These are phyloP conservation scores for Tupaia chinensis DNA, from an alignment of 2,113 vertebrate genomes.

Conservation along the genomic window DNA sequence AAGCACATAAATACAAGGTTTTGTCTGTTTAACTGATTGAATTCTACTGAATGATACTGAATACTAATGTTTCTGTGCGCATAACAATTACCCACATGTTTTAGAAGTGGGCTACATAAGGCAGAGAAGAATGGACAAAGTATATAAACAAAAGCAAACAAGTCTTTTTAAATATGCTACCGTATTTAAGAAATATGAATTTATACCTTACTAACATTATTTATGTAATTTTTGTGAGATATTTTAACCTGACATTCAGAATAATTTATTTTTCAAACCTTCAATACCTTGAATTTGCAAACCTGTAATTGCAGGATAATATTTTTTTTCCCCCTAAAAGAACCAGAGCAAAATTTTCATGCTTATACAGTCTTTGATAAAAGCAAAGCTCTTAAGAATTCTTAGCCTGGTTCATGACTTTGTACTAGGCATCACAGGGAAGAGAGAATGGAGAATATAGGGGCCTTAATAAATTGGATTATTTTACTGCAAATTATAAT, in stretches of 20 bases:
- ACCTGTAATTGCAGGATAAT: background rate
- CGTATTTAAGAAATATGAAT: background rate
- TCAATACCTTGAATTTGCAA: background rate
- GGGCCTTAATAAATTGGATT: background rate
- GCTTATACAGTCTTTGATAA: background rate
- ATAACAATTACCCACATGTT: background rate
- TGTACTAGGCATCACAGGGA: background rate
- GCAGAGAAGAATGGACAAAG: slow-evolving; percentile 24
- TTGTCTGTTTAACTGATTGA: slow-evolving; percentile 76
- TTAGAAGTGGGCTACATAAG: background rate
- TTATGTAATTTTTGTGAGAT: background rate
- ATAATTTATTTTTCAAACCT: slow-evolving; percentile 24
- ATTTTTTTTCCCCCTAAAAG: background rate
- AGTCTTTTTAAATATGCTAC: background rate
- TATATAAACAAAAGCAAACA: background rate
- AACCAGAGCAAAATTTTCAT: background rate
- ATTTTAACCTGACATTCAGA: background rate
- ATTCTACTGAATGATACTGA: slow-evolving; percentile 66
- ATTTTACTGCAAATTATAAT: background rate
- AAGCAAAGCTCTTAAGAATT: background rate
- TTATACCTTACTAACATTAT: background rate
- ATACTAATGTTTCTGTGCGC: slow-evolving; percentile 49
- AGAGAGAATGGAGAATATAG: background rate
- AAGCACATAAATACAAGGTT: slow-evolving; percentile 65
- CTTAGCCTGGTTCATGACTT: background rate